These are phyloP conservation scores for Python bivittatus DNA, from an alignment of 2,113 vertebrate species.

Conservation along the genomic window DNA sequence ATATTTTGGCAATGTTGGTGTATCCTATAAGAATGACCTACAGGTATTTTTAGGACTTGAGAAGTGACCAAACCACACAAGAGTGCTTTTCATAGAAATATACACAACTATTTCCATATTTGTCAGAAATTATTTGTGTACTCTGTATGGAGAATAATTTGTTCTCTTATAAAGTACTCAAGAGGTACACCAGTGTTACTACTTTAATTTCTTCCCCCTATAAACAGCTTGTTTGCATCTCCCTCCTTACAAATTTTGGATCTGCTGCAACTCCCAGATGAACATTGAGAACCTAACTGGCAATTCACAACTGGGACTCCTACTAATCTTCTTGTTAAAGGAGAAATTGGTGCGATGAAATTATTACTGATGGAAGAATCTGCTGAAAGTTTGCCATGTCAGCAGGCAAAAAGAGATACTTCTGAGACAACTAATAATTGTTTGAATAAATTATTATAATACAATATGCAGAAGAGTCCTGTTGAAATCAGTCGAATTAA, in stretches of 20 bases:
- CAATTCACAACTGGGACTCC: not conserved
- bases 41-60: not conserved
- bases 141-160: not conserved
- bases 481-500: not conserved
- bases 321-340: not conserved
- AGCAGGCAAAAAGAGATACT: not conserved
- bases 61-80: not conserved
- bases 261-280: not conserved
- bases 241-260: not conserved
- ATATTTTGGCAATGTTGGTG: not conserved
- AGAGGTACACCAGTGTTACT: not conserved
- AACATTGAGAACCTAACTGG: not conserved
- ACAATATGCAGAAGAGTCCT: not conserved
- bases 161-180: not conserved
- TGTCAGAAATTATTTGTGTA: not conserved
- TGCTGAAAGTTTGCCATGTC: not conserved
- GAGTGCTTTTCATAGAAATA: not conserved
- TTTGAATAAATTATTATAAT: not conserved
- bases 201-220: not conserved
- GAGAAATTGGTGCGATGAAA: not conserved
- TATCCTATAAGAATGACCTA: not conserved
- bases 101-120: not conserved
- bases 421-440: not conserved
- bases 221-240: not conserved
- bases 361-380: not conserved